These are phyloP conservation scores for Tauraco erythrolophus DNA, from an alignment of 2,113 vertebrate genomes.

Conservation along the genomic window DNA sequence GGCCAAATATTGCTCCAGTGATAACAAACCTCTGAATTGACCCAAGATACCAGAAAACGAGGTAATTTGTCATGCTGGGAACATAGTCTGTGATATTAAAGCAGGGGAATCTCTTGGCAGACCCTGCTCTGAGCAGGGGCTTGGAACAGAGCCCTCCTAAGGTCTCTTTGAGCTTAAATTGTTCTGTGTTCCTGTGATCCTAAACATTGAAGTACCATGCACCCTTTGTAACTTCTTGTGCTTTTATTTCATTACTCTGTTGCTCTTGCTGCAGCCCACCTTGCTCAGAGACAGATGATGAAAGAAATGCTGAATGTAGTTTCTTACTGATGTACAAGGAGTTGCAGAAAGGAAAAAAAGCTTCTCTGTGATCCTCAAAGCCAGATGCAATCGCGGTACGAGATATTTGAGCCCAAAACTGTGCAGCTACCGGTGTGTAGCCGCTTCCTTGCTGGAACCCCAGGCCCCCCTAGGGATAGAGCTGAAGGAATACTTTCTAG, in stretches of 20 bases:
- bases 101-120: neutral
- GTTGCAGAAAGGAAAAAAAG: neutral
- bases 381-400: neutral
- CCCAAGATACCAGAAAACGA: neutral
- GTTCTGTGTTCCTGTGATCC: neutral
- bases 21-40: neutral
- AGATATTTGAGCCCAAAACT: constrained; percentile 15
- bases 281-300: neutral
- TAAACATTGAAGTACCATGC: neutral
- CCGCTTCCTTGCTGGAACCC: constrained; percentile 45
- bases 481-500: constrained; percentile 66
- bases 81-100: neutral
- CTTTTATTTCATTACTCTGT: neutral
- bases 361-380: constrained; percentile 10
- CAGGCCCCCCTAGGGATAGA: constrained; percentile 44
- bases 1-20: neutral
- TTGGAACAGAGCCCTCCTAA: neutral
- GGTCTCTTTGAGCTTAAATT: neutral
- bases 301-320: constrained; percentile 16
- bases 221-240: neutral
- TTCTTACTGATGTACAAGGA: neutral
- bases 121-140: neutral
- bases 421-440: constrained; percentile 14
- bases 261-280: neutral
- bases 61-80: neutral